Percentiles rank a stretch among this genome's conserved stretches.
These are phyloP conservation scores for Conchocele bisecta DNA, from an alignment of 2,888 invertebrate genomes.

Conservation along the genomic window DNA sequence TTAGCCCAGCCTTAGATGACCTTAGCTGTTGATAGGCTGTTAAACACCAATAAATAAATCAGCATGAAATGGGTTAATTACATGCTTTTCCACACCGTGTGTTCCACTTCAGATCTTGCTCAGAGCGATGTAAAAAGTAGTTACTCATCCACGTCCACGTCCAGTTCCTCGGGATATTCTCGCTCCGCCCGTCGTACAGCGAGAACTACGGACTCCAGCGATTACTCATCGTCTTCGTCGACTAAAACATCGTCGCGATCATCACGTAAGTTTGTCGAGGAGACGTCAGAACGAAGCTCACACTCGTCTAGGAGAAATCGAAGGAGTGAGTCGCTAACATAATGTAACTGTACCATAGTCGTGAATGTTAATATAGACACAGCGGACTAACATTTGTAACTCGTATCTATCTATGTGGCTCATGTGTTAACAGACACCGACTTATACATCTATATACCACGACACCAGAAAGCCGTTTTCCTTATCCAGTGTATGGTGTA, in stretches of 20 bases:
- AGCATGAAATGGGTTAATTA: no score
- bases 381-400: no score
- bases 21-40: no score
- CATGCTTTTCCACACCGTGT: background rate
- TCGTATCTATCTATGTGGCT: no score
- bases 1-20: no score
- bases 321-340: constrained; percentile 57
- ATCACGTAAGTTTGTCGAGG: constrained; percentile 50
- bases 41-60: no score
- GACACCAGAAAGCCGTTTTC: no score
- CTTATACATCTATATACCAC: no score
- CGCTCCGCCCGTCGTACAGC: constrained; percentile 45
- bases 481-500: no score
- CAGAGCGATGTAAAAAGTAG: constrained; percentile 23
- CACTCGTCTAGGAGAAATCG: constrained; percentile 40
- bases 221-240: constrained; percentile 22
- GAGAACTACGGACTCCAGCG: constrained; percentile 27
- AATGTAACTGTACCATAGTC: constrained; percentile 41
- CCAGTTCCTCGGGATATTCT: constrained; percentile 41
- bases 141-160: constrained; percentile 3
- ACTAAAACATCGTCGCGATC: constrained; percentile 25
- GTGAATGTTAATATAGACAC: constrained; percentile 52
- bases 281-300: constrained; percentile 32
- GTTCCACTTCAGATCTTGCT: constrained; percentile 65
- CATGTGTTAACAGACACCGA: no score